Conservation (phyloP, 2,888 invertebrate genomes). For the Monopis laevigella region DNA sequence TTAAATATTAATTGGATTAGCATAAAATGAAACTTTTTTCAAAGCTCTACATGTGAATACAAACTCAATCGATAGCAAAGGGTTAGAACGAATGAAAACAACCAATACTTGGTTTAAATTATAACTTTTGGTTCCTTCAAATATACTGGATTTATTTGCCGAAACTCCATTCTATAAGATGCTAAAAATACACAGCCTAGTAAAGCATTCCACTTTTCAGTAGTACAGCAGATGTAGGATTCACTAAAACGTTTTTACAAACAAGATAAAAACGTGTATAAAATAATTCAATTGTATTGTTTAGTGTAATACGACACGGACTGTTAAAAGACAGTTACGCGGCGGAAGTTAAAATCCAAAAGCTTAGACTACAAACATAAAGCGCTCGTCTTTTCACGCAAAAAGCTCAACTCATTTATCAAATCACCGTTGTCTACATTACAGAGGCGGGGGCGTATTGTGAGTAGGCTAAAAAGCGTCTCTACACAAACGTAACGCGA, state of each 20-base stretch:
- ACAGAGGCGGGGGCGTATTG: conserved; percentile 42
- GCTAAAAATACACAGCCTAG: too few species aligned
- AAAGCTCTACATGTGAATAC: too few species aligned
- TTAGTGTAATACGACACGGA: conserved; percentile 15
- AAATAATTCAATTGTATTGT: conserved; percentile 9
- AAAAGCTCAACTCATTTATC: conserved; percentile 53
- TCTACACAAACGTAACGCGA: conserved; percentile 37
- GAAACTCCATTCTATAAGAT: too few species aligned
- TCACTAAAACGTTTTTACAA: too few species aligned
- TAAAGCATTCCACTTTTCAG: too few species aligned
- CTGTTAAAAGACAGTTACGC: conserved; percentile 30
- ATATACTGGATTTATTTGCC: too few species aligned
- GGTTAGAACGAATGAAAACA: too few species aligned
- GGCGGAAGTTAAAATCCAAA: conserved; percentile 19
- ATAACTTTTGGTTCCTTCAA: too few species aligned
- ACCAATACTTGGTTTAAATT: too few species aligned
- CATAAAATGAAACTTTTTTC: too few species aligned
- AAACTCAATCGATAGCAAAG: too few species aligned
- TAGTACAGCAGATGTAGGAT: neutral
- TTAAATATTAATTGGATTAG: too few species aligned
- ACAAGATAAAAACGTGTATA: neutral
- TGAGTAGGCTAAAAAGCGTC: conserved; percentile 48
- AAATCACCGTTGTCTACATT: conserved; percentile 57
- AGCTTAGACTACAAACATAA: conserved; percentile 32
- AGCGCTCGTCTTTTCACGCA: conserved; percentile 43